phyloP scores from a whole-genome alignment of 2,888 invertebrate species.

The Polylopha cassiicola region DNA sequence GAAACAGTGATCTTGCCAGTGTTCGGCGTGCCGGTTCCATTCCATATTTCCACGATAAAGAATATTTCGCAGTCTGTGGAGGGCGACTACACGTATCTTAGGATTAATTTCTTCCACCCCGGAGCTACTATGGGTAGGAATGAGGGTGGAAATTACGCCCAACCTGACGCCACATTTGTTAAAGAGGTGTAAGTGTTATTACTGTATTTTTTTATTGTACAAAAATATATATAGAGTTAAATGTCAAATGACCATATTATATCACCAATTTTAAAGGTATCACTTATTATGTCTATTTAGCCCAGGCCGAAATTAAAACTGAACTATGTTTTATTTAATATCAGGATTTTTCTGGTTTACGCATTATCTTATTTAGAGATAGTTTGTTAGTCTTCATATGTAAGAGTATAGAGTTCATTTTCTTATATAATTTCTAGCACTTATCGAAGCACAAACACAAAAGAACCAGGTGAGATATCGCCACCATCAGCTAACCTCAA shows the following conservation, averaged over 20 bases:
- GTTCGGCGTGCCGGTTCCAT: constrained; percentile 97
- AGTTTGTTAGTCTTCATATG: background rate
- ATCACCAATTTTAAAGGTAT: too few relatives aligned
- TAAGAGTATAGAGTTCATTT: constrained; percentile 4
- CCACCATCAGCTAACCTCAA: constrained; percentile 97
- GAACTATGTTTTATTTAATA: too few relatives aligned
- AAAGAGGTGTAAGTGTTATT: constrained; percentile 94
- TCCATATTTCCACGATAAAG: constrained; percentile 99
- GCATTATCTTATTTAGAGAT: background rate
- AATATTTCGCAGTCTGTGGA: constrained; percentile 99
- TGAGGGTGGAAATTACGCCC: constrained; percentile 93
- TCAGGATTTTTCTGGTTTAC: too few relatives aligned
- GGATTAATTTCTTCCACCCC: constrained; percentile 99
- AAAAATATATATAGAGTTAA: too few relatives aligned
- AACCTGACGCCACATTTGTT: constrained; percentile 97
- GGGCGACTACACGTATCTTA: constrained; percentile 98
- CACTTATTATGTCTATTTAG: too few relatives aligned
- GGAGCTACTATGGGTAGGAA: constrained; percentile 97
- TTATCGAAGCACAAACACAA: constrained; percentile 97
- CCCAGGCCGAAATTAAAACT: too few relatives aligned
- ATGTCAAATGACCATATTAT: too few relatives aligned
- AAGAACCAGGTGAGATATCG: constrained; percentile 96
- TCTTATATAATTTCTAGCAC: constrained; percentile 80
- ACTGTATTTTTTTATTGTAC: constrained; percentile 4
- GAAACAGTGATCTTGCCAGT: constrained; percentile 99